These are phyloP conservation scores for Nyleta sp. DNA, from an alignment of 2,888 invertebrate species.

Conservation along the genomic window DNA sequence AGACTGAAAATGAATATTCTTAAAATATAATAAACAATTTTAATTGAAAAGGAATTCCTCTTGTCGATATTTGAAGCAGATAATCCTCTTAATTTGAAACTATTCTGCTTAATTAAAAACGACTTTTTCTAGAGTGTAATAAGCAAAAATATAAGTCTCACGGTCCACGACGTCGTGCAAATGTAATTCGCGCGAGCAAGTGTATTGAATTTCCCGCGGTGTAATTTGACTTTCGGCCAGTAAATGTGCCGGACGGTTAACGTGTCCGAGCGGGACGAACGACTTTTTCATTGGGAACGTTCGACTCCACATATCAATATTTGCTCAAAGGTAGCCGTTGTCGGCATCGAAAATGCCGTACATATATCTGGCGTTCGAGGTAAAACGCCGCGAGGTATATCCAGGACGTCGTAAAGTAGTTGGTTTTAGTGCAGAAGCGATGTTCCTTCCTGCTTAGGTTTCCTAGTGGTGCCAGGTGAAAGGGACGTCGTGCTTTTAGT, in stretches of 20 bases:
- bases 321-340: conserved; percentile 58
- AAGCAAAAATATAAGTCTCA: too few species aligned
- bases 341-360: conserved; percentile 51
- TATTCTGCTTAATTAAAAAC: too few species aligned
- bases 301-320: conserved; percentile 47
- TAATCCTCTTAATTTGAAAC: too few species aligned
- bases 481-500: conserved; percentile 66
- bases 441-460: conserved; percentile 66
- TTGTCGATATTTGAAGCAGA: too few species aligned
- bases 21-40: too few species aligned
- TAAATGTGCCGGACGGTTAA: conserved; percentile 24
- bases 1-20: conserved; percentile 44
- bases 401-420: conserved; percentile 70
- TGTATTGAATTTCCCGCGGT: conserved; percentile 25
- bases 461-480: conserved; percentile 59
- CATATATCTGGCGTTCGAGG: conserved; percentile 58
- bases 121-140: too few species aligned
- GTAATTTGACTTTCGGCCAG: conserved; percentile 20
- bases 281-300: conserved; percentile 46
- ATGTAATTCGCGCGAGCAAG: too few species aligned
- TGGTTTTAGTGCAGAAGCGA: conserved; percentile 69
- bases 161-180: too few species aligned
- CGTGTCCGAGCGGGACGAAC: conserved; percentile 15
- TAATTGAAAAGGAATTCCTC: too few species aligned
- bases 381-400: conserved; percentile 65